A percentile compares a stretch with the other conserved stretches of the same genome.
These are phyloP conservation scores for Rhopilema esculentum DNA, from an alignment of 30 jellyfish, hydroid and myxozoan genomes.

Conservation along the genomic window DNA sequence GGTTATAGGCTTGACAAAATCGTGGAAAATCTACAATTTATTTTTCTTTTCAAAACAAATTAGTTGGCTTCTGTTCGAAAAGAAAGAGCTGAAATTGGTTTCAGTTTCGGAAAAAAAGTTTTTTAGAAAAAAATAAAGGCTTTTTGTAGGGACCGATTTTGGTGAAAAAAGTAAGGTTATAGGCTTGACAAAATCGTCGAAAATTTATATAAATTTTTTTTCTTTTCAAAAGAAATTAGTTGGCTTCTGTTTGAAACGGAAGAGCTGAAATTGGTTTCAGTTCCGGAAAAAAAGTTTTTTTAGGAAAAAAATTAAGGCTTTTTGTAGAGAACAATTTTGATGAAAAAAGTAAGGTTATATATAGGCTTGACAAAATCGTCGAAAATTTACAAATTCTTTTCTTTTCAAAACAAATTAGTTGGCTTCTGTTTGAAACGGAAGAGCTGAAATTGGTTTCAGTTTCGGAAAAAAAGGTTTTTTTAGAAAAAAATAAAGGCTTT, in stretches of 20 bases:
- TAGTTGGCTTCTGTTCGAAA: background rate
- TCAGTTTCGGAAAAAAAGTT: background rate
- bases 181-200: background rate
- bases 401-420: too few species aligned
- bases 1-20: background rate
- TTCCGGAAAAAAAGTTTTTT: background rate
- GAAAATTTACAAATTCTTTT: background rate
- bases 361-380: background rate
- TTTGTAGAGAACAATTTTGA: background rate
- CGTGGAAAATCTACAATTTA: background rate
- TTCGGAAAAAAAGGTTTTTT: background rate
- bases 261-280: background rate
- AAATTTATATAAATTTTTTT: too few species aligned
- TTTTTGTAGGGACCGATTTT: background rate
- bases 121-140: too few species aligned
- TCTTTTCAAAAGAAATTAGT: too few species aligned
- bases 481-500: too few species aligned
- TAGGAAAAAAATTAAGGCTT: too few species aligned
- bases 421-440: background rate
- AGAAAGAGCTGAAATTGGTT: background rate
- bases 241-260: background rate
- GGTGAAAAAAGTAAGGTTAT: background rate
- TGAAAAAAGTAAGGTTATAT: background rate
- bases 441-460: background rate
- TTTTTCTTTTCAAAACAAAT: background rate